Base-by-base conservation (phyloP, 2,888 invertebrate species). In the Luperina testacea region DNA sequence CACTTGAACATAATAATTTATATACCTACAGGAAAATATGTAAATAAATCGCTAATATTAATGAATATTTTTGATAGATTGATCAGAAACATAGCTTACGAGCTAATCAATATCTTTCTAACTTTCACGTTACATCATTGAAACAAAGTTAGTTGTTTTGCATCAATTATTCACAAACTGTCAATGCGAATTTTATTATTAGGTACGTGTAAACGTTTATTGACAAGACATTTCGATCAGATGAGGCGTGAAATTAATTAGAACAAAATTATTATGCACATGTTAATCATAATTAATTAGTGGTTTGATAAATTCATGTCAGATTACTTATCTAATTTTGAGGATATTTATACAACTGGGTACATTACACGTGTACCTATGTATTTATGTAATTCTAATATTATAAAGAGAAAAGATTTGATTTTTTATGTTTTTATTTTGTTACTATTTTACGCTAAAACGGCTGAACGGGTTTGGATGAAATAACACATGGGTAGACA, bases 251-350 rank as follows among this genome's bases (percentile, higher is more conserved):
- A 82, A 86, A 76, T 79, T 80, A 78, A 78, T 78, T 59, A 75
- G 67, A 79, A 32, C 64, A 68, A 76, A 63, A 86, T 83, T 72
- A 83, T 75, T 67, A 90, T 88, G 86, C 72, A 72, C 83, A 80
- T 78, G 80, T 80, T 80, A 85, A 72, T 69, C 20, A 48, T 63
- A 85, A 86, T 85, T 77, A 85, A 80, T 84, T 72, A 38, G 32
- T n/a, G 45, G 45, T 64, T 78, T 20, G 38, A 65, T 83, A 71
- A 72, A 77, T 77, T 51, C 15, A 7, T 13, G 45, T 65, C 15
- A 48, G 2, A 57, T 73, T 38, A 57, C 2, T 32, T 42, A 75
- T 51, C 17, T 68, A 48, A n/a, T 75, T 53, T 57, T 20, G n/a
- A 13, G 38, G 53, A 42, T 80, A 75, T 75, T 53, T n/a, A 48